Evolutionary conservation across 2,113 vertebrate species (phyloP).

Genomic region (Psammodynastes pulverulentus): DNA sequence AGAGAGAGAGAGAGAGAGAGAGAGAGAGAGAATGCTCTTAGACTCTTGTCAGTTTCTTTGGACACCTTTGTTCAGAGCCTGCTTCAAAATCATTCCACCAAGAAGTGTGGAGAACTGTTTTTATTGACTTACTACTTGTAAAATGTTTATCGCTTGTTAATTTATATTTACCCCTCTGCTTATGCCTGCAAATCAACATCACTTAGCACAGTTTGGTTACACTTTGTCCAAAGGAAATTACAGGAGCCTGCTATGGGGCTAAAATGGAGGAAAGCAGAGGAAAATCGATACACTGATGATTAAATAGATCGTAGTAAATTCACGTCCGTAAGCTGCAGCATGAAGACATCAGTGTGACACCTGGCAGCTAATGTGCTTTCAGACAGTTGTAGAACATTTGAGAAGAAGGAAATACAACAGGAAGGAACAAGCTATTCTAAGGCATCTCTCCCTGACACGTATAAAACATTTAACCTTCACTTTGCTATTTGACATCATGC

Average conservation of each 20-base stretch:
- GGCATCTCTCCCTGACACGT: slow-evolving; percentile 33
- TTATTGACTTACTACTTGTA: slow-evolving; percentile 84
- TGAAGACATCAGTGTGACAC: slow-evolving; percentile 81
- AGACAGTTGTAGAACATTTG: slow-evolving; percentile 73
- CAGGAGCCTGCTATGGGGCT: slow-evolving; percentile 80
- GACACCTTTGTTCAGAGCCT: slow-evolving; percentile 80
- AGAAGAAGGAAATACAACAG: slow-evolving; percentile 67
- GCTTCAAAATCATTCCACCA: slow-evolving; percentile 72
- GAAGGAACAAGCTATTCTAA: slow-evolving; percentile 61
- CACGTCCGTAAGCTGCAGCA: slow-evolving; percentile 82
- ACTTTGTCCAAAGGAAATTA: slow-evolving; percentile 83
- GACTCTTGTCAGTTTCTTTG: slow-evolving; percentile 80
- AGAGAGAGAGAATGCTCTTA: slow-evolving; percentile 73
- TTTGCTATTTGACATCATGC: slow-evolving; percentile 52
- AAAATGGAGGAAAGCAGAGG: slow-evolving; percentile 83
- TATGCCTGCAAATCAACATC: slow-evolving; percentile 86
- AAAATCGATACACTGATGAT: slow-evolving; percentile 90
- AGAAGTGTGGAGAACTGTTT: slow-evolving; percentile 79
- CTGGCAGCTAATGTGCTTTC: slow-evolving; percentile 75
- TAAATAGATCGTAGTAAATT: slow-evolving; percentile 92
- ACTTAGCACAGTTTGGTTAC: slow-evolving; percentile 88
- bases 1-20: neutral
- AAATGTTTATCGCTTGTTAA: slow-evolving; percentile 88
- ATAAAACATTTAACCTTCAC: slow-evolving; percentile 49
- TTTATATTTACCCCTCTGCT: slow-evolving; percentile 87